Percentiles rank a stretch among this genome's conserved stretches.
phyloP scores from a whole-genome alignment of 2,888 invertebrate species.

The Phlogophora meticulosa region DNA sequence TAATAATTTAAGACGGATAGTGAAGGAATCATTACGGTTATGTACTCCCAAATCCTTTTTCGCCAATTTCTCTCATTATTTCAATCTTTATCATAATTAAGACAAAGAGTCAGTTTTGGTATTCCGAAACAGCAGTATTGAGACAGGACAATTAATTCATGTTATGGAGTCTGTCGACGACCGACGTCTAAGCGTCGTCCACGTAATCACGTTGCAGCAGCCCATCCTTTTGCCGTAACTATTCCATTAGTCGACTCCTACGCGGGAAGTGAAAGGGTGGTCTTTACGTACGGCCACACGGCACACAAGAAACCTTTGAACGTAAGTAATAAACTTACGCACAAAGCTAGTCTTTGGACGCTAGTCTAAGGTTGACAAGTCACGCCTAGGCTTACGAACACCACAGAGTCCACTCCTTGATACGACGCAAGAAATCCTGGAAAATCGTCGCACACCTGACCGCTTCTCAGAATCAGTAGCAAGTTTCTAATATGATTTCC shows the following conservation, averaged over 20 bases:
- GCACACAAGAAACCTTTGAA: slow-evolving; percentile 61
- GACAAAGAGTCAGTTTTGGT: background rate
- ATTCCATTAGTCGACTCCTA: slow-evolving; percentile 45
- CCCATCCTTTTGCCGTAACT: slow-evolving; percentile 33
- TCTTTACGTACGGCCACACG: slow-evolving; percentile 46
- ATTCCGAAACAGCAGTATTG: slow-evolving; percentile 1
- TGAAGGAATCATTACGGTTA: too few relatives aligned
- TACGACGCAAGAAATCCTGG: background rate
- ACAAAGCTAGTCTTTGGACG: slow-evolving; percentile 51
- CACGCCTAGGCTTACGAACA: slow-evolving; percentile 13
- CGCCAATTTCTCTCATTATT: too few relatives aligned
- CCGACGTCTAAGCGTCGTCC: background rate
- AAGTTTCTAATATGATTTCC: slow-evolving; percentile 6
- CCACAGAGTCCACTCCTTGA: slow-evolving; percentile 7
- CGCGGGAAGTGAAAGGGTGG: slow-evolving; percentile 50
- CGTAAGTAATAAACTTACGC: slow-evolving; percentile 62
- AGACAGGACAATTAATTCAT: slow-evolving; percentile 9
- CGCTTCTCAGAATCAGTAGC: background rate
- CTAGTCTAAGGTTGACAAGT: slow-evolving; percentile 37
- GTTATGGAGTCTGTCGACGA: slow-evolving; percentile 7
- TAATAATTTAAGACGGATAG: too few relatives aligned
- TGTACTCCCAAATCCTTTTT: too few relatives aligned
- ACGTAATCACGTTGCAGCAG: slow-evolving; percentile 28
- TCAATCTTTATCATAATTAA: background rate
- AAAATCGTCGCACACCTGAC: background rate